Base-by-base conservation (phyloP, 1,140 invertebrate genomes). In the Hyles vespertilio region DNA sequence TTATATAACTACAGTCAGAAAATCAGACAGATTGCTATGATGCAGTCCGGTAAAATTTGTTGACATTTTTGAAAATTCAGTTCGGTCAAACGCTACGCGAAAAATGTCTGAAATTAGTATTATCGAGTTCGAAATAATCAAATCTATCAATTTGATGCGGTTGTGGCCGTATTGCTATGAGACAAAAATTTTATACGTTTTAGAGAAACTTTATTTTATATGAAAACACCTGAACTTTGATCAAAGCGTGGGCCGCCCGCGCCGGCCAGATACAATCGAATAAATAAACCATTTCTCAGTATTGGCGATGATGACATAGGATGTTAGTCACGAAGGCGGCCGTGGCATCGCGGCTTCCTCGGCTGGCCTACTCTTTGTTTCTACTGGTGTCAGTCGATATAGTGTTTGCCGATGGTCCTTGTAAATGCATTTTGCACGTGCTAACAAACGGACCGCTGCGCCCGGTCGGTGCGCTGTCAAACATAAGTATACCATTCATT, bases 401-500 rank as follows among this genome's bases (percentile, higher is more conserved):
- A 40, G 4, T 40, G 4, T 5, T 40, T 40, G 8, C 8, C 36
- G 36, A 22, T 40, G 36, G 36, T 5, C 36, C 8, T 40, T 5
- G 36, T 58, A 48, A 59, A 36, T 59, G 51, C 45, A 11, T 52
- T 46, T 9, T 59, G 43, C 51, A 52, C 57, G 57, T 63, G 64
- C 59, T 58, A 40, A 40, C 36, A 40, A 5, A 8, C 36, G 4
- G 4, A 2, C 36, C 36, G 36, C 36, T 40, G 36, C 36, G 22
- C 22, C 22, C 22, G 22, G 22, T 22, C 22, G 22, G 22, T 22
- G 22, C 22, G 22, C 22, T 22, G 22, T 22, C 22, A 22, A 22
- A 22, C 22, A 22, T 22, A 67, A 70, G 65, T 65, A 65, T 68
- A 68, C 58, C 65, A 63, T 65, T 65, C 57, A 58, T 69, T 47